These are phyloP conservation scores for Microchirus variegatus DNA, from an alignment of 2,797 vertebrate genomes.

Conservation along the genomic window DNA sequence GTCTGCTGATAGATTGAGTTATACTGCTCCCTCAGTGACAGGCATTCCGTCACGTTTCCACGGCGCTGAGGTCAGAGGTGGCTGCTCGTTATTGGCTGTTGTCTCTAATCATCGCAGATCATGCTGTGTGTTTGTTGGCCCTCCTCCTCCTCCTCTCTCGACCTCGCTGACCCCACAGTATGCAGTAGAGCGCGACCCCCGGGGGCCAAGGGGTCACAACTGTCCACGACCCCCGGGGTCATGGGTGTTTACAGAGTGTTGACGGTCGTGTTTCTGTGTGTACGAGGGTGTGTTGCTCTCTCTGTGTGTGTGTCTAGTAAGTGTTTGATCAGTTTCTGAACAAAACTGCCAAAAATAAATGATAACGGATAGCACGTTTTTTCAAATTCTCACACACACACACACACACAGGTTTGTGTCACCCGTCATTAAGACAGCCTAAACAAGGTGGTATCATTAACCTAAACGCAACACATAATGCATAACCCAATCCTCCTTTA, in stretches of 20 bases:
- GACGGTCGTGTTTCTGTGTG: slow-evolving; percentile 16
- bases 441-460: too few species aligned
- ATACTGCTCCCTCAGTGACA: slow-evolving; percentile 66
- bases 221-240: slow-evolving; percentile 63
- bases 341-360: too few species aligned
- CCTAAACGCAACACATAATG: too few species aligned
- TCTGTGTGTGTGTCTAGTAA: slow-evolving; percentile 11
- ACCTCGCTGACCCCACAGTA: slow-evolving; percentile 44
- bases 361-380: too few species aligned
- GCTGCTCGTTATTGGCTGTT: slow-evolving; percentile 75
- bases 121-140: slow-evolving; percentile 67
- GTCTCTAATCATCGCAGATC: slow-evolving; percentile 78
- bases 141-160: slow-evolving; percentile 52
- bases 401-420: too few species aligned
- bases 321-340: slow-evolving; percentile 17
- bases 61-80: slow-evolving; percentile 75
- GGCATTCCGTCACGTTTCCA: slow-evolving; percentile 75
- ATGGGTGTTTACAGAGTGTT: slow-evolving; percentile 60
- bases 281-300: slow-evolving; percentile 1
- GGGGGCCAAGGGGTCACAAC: slow-evolving; percentile 41
- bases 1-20: slow-evolving; percentile 65
- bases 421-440: too few species aligned
- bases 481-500: too few species aligned
- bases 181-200: slow-evolving; percentile 50
- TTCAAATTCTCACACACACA: too few species aligned